A percentile compares a stretch with the other conserved stretches of the same genome.
Evolutionary conservation across 2,113 vertebrate species (phyloP).

Genomic region (Poecile atricapillus): DNA sequence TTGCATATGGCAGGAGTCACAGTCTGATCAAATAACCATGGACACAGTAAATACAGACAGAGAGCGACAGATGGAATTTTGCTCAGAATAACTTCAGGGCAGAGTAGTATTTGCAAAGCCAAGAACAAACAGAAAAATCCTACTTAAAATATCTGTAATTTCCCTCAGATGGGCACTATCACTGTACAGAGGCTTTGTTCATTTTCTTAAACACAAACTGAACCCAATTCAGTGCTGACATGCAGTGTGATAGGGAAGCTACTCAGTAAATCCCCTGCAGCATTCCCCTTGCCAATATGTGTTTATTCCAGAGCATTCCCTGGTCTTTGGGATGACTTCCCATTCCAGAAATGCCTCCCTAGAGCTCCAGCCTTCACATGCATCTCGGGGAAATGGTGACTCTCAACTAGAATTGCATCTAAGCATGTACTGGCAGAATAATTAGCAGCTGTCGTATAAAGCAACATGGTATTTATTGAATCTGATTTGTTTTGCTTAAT

Average conservation of each 20-base stretch:
- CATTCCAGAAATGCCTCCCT: neutral
- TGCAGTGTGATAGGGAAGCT: neutral
- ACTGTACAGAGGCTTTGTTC: neutral
- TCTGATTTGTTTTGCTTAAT: neutral
- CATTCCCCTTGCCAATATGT: neutral
- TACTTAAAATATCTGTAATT: neutral
- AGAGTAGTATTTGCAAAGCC: conserved; percentile 13
- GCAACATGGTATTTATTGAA: neutral
- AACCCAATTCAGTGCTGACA: neutral
- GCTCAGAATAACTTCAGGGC: conserved; percentile 2
- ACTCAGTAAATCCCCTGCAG: neutral
- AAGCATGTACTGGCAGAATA: neutral
- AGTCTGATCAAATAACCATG: neutral
- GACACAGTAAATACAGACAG: neutral
- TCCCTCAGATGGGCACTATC: neutral
- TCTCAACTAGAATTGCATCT: neutral
- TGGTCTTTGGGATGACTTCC: neutral
- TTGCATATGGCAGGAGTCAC: neutral
- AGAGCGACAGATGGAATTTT: conserved; percentile 23
- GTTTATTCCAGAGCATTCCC: neutral
- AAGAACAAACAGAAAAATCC: conserved; percentile 25
- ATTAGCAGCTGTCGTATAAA: neutral
- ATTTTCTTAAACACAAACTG: neutral
- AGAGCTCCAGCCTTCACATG: neutral
- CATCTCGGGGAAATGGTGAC: neutral